Evolutionary conservation across 37 sponge, comb jelly and placozoan genomes (phyloP), one percentile per base, ranked within the genome.

Genomic region (Theonella swinhoei): DNA sequence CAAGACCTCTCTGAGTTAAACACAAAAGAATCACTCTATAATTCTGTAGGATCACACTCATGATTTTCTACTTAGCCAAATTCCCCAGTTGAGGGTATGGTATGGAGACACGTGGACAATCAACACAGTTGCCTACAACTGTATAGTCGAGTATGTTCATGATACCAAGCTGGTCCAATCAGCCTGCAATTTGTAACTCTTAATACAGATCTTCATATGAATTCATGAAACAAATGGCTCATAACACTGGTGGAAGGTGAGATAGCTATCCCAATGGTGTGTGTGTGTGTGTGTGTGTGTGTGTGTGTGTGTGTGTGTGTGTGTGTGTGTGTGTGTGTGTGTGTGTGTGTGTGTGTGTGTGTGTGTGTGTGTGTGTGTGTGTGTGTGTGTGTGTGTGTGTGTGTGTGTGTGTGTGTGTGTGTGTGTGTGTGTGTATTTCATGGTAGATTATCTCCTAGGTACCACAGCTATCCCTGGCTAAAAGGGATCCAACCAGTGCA

Each of bases 41-140:
- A 23, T 26, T 5, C n/a, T 5, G n/a, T 20, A 75, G 76, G 64
- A 78, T n/a, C 78, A 71, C 86, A 86, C 86, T 11, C 78, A 77
- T 32, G 43, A 78, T 1, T 86, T 79, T 62, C 79, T 86, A 1
- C 86, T 86, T 0, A 70, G 60, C 29, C 86, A 86, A 62, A 0
- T 86, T 4, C 71, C 86, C 3, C 25, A 3, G 47, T 39, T 86
- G 33, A 2, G 47, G 47, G 28, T 37, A 1, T 24, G 33, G 37
- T 78, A 63, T 72, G 86, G 86, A 9, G 39, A 58, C 29, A 20
- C n/a, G 19, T 86, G 86, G 79, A 78, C 7, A 26, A 19, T 86
- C 35, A 78, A 86, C 62, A 71, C 86, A 3, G 64, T 72, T n/a
- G 72, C 79, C 37, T 71, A 70, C 62, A 23, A 39, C 72, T 63